Percentiles rank a stretch among this genome's conserved stretches.
Evolutionary conservation across 2,797 vertebrate species (phyloP).

Genomic region (Pantherophis vulpinus): DNA sequence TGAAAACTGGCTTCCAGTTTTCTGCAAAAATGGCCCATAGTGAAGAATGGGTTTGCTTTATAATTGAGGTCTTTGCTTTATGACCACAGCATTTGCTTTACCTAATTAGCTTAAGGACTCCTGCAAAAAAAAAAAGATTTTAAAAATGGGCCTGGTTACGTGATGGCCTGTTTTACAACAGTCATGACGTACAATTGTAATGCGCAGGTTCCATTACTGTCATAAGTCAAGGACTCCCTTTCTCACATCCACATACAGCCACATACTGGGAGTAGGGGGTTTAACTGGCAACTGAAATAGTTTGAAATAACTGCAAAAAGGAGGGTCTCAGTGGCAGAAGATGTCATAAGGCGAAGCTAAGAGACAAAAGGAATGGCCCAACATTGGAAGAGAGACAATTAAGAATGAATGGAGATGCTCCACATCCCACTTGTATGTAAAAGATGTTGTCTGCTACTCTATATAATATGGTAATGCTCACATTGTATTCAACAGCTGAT

Average conservation of each 20-base stretch:
- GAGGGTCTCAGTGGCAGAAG: neutral
- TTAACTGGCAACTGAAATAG: neutral
- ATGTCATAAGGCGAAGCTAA: neutral
- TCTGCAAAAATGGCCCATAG: neutral
- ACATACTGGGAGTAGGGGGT: neutral
- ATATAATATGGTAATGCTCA: neutral
- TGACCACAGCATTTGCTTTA: neutral
- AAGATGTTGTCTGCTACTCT: neutral
- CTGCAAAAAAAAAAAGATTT: neutral
- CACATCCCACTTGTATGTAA: neutral
- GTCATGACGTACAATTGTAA: neutral
- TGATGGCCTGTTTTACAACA: neutral
- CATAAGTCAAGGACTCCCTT: neutral
- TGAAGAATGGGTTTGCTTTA: neutral
- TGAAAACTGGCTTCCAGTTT: neutral
- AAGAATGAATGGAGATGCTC: neutral
- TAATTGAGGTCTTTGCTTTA: neutral
- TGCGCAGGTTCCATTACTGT: neutral
- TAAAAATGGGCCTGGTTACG: too few relatives aligned
- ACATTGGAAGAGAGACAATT: neutral
- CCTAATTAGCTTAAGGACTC: neutral
- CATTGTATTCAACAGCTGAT: neutral
- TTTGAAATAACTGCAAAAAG: neutral
- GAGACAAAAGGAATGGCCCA: neutral
- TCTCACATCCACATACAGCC: neutral